Evolutionary conservation across 1,140 invertebrate genomes (phyloP).

Genomic region (Phymastichus coffea): DNA sequence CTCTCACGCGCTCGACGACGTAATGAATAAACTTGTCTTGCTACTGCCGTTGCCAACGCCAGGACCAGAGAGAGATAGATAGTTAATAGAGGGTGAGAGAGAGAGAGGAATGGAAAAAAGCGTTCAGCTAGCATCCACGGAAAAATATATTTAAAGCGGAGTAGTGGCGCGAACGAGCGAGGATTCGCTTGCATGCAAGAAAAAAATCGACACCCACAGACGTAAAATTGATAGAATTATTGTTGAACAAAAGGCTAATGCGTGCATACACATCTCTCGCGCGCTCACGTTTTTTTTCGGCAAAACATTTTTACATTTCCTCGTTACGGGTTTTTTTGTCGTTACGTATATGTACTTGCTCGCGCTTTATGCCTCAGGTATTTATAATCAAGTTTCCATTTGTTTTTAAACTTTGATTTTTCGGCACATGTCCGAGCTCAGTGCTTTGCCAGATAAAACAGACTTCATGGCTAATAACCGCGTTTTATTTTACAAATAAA

Average conservation of each 20-base stretch:
- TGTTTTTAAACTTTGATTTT: too few relatives aligned
- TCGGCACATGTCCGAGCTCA: too few relatives aligned
- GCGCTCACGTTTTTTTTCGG: too few relatives aligned
- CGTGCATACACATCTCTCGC: neutral
- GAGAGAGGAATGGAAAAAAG: neutral
- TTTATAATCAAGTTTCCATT: too few relatives aligned
- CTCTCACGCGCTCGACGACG: constrained; percentile 28
- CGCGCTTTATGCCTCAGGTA: too few relatives aligned
- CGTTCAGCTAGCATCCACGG: neutral
- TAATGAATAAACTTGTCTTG: constrained; percentile 45
- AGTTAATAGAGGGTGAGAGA: constrained; percentile 5
- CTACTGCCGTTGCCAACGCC: constrained; percentile 14
- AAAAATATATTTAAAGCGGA: constrained; percentile 4
- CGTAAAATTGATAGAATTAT: neutral
- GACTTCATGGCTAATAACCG: too few relatives aligned
- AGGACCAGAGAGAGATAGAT: neutral
- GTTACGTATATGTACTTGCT: too few relatives aligned
- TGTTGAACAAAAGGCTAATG: neutral
- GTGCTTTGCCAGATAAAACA: too few relatives aligned
- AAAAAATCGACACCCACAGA: too few relatives aligned
- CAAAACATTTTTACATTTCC: too few relatives aligned
- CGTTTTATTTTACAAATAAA: too few relatives aligned
- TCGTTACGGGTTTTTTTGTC: too few relatives aligned
- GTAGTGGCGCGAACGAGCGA: neutral
- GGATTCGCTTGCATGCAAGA: neutral